Percentiles rank a stretch among this genome's conserved stretches.
Evolutionary conservation across 1,140 invertebrate species (phyloP).

Genomic region (Melipona quadrifasciata): DNA sequence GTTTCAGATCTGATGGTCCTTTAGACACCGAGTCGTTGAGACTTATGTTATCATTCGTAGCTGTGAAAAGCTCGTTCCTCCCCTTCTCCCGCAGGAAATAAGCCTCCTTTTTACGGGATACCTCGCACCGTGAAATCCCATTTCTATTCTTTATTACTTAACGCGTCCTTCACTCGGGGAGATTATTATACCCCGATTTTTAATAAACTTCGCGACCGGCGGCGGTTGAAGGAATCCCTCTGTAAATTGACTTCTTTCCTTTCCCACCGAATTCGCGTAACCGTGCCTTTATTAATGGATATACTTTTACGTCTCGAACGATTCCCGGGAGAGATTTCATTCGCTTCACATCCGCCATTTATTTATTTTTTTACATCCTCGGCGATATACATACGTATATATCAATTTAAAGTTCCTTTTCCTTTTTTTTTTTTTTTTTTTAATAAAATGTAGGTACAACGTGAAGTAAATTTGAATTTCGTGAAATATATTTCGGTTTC

Average conservation of each 20-base stretch:
- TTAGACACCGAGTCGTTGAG: conserved; percentile 1
- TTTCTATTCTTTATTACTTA: background rate
- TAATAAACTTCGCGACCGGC: background rate
- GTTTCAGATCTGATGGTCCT: conserved; percentile 19
- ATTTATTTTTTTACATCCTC: background rate
- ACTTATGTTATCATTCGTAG: background rate
- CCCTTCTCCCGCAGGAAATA: background rate
- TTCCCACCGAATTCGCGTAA: background rate
- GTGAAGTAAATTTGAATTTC: too few species aligned
- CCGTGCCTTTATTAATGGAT: background rate
- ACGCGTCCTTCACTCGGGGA: background rate
- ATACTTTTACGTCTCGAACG: background rate
- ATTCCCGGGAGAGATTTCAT: background rate
- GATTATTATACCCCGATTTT: too few species aligned
- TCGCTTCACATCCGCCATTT: background rate
- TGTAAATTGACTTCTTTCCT: background rate
- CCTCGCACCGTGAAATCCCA: background rate
- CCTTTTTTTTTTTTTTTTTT: too few species aligned
- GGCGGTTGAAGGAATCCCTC: background rate
- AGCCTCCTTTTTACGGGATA: background rate
- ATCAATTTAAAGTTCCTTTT: too few species aligned
- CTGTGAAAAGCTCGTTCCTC: background rate
- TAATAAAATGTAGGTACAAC: too few species aligned
- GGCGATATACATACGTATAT: too few species aligned
- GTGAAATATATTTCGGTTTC: too few species aligned